These are phyloP conservation scores for Resseliella maxima DNA, from an alignment of 2,888 invertebrate species.

Conservation along the genomic window DNA sequence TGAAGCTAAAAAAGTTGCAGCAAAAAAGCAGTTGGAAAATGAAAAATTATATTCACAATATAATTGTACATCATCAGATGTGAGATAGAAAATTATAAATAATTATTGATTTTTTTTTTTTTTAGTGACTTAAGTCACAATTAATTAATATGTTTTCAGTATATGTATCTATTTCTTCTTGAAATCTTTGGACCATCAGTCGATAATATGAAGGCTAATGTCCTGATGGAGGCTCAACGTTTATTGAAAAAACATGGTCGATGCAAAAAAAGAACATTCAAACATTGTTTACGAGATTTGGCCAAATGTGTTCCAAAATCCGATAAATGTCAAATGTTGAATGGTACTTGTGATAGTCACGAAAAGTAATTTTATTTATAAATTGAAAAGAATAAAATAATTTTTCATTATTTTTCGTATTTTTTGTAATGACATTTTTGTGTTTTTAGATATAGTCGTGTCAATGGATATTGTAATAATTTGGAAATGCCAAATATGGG, in stretches of 20 bases:
- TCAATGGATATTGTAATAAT: slow-evolving; percentile 15
- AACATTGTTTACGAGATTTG: neutral
- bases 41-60: too few relatives aligned
- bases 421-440: neutral
- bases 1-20: neutral
- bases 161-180: too few relatives aligned
- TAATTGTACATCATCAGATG: too few relatives aligned
- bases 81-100: too few relatives aligned
- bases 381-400: neutral
- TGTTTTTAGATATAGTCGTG: neutral
- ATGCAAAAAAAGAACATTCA: neutral
- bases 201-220: neutral
- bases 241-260: neutral
- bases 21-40: neutral
- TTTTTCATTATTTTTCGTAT: neutral
- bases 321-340: neutral
- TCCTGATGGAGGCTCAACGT: neutral
- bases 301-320: neutral
- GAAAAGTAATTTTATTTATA: neutral
- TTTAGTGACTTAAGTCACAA: too few relatives aligned
- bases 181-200: neutral
- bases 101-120: too few relatives aligned
- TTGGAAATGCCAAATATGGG: neutral
- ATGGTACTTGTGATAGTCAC: neutral
- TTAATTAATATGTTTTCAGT: too few relatives aligned